Percentiles rank a stretch among this genome's conserved stretches.
These are phyloP conservation scores for Hermetia illucens DNA, from an alignment of 1,140 invertebrate genomes.

Conservation along the genomic window DNA sequence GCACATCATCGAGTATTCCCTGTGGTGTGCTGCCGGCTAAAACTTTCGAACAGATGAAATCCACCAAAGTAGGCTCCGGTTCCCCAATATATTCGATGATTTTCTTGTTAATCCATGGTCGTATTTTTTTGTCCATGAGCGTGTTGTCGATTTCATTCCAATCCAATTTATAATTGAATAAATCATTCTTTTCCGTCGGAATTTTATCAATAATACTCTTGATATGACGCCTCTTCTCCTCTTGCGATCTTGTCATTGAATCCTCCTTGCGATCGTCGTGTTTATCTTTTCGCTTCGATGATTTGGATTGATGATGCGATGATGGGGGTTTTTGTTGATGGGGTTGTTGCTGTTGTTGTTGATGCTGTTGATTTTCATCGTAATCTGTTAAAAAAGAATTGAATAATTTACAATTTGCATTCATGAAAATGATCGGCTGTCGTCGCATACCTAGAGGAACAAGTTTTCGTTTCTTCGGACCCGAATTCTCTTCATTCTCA, in stretches of 20 bases:
- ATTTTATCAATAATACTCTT: constrained; percentile 97
- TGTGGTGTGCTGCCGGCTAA: constrained; percentile 82
- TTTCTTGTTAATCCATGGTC: constrained; percentile 99
- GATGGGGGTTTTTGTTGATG: not conserved
- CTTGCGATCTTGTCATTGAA: constrained; percentile 55
- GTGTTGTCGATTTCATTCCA: constrained; percentile 58
- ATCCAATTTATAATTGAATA: constrained; percentile 89
- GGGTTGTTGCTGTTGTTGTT: constrained; percentile 10
- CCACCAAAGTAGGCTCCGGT: constrained; percentile 93
- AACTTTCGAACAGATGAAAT: constrained; percentile 98
- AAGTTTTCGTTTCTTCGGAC: constrained; percentile 64
- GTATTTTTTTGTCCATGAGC: constrained; percentile 92
- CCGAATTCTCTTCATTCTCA: constrained; percentile 54
- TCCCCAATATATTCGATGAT: constrained; percentile 99
- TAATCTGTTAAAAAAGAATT: constrained; percentile 37
- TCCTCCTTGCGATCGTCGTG: constrained; percentile 38
- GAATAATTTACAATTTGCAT: too few species aligned
- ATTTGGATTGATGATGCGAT: not conserved
- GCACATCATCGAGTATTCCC: constrained; percentile 92
- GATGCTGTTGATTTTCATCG: constrained; percentile 38
- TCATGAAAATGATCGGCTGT: too few species aligned
- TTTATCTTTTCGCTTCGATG: constrained; percentile 32
- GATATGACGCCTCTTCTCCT: constrained; percentile 92
- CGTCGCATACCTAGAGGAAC: constrained; percentile 52
- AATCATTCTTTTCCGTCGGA: constrained; percentile 89